Conservation (phyloP, 2,113 vertebrate genomes). For the Suncus etruscus region DNA sequence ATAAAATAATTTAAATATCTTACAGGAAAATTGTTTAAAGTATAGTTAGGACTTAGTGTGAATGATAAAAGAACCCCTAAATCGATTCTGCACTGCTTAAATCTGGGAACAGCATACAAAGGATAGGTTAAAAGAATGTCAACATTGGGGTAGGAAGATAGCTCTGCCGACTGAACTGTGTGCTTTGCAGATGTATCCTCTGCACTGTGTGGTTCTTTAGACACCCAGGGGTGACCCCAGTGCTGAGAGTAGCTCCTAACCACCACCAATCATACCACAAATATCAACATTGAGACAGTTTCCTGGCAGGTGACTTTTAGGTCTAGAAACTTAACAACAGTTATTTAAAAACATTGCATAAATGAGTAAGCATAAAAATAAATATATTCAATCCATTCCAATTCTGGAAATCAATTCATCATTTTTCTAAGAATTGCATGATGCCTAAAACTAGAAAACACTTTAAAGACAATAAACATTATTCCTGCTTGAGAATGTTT, state of each 20-base stretch:
- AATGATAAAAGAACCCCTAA: slow-evolving; percentile 25
- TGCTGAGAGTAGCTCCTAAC: no score
- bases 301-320: slow-evolving; percentile 5
- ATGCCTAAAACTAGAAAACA: slow-evolving; percentile 54
- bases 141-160: no score
- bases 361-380: slow-evolving; percentile 56
- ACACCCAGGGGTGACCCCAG: no score
- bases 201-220: no score
- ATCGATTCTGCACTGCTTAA: slow-evolving; percentile 36
- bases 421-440: slow-evolving; percentile 43
- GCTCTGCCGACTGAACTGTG: no score
- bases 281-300: slow-evolving; percentile 56
- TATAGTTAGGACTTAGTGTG: slow-evolving; percentile 23
- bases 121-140: background rate
- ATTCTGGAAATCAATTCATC: slow-evolving; percentile 34
- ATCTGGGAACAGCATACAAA: slow-evolving; percentile 36
- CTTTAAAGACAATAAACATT: slow-evolving; percentile 60
- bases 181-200: no score
- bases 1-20: slow-evolving; percentile 51
- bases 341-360: slow-evolving; percentile 52
- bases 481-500: slow-evolving; percentile 60
- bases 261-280: no score
- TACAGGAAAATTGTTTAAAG: slow-evolving; percentile 60
- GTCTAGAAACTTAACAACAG: no score
- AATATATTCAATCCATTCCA: slow-evolving; percentile 46